Conservation (phyloP, 2,888 invertebrate genomes). For the Volucella inflata region DNA sequence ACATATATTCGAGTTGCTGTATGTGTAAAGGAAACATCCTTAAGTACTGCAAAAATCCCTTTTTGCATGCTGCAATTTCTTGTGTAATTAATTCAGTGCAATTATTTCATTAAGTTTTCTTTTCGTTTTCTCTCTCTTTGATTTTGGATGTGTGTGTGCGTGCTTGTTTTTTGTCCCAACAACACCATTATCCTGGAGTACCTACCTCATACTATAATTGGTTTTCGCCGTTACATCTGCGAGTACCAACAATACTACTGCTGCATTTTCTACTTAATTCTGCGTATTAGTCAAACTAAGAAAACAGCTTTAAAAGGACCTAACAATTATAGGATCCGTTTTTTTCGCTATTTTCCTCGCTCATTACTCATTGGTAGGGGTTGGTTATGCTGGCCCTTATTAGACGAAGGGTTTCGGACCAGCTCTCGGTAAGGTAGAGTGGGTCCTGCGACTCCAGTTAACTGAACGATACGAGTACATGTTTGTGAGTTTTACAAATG, state of each 20-base stretch:
- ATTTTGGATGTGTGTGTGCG: not conserved
- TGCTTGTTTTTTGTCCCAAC: constrained; percentile 16
- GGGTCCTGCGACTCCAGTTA: constrained; percentile 7
- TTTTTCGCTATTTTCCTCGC: not conserved
- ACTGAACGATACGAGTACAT: not conserved
- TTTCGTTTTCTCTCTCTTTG: not conserved
- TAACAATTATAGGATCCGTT: constrained; percentile 40
- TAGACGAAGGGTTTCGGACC: not conserved
- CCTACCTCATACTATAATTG: constrained; percentile 70
- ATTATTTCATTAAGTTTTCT: constrained; percentile 67
- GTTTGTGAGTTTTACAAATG: constrained; percentile 20
- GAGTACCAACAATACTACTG: not conserved
- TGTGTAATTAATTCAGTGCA: constrained; percentile 74
- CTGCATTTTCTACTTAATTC: constrained; percentile 57
- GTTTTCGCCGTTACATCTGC: constrained; percentile 37
- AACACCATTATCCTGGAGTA: constrained; percentile 8
- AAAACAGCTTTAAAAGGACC: constrained; percentile 53
- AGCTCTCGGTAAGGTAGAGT: not conserved
- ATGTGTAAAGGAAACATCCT: constrained; percentile 49
- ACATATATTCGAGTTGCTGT: not conserved
- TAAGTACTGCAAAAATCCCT: constrained; percentile 66
- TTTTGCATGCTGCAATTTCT: constrained; percentile 69
- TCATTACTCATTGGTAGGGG: not conserved
- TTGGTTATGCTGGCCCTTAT: not conserved
- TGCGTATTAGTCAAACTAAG: constrained; percentile 67